phyloP scores from a whole-genome alignment of 2,888 invertebrate species.

The Meghimatium bilineatum region DNA sequence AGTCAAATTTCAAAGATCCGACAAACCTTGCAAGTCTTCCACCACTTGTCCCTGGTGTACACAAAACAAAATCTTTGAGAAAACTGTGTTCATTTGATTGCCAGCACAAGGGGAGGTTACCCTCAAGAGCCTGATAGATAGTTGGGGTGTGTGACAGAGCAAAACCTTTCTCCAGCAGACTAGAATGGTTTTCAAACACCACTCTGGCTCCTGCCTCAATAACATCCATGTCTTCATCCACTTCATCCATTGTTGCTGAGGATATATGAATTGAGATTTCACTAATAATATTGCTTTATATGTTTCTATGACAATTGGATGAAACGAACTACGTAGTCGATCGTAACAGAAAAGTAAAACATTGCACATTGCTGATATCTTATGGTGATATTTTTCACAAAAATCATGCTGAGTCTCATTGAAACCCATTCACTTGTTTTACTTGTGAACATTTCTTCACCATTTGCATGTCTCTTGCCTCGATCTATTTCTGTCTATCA shows the following conservation, averaged over 20 bases:
- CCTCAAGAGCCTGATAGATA: conserved; percentile 92
- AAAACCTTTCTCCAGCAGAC: conserved; percentile 91
- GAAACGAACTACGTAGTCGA: too few relatives aligned
- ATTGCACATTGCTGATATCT: too few relatives aligned
- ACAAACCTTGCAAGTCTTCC: conserved; percentile 87
- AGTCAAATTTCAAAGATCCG: too few relatives aligned
- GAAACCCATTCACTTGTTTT: too few relatives aligned
- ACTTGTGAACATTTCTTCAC: too few relatives aligned
- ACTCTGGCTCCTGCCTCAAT: conserved; percentile 84
- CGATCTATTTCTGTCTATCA: too few relatives aligned
- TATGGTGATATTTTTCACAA: too few relatives aligned
- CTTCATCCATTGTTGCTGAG: conserved; percentile 78
- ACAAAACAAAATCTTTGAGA: conserved; percentile 92
- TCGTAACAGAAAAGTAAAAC: too few relatives aligned
- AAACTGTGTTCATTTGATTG: conserved; percentile 94
- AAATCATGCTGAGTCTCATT: too few relatives aligned
- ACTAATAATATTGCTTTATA: neutral
- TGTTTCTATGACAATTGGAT: too few relatives aligned
- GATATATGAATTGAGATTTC: neutral
- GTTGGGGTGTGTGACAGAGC: conserved; percentile 91
- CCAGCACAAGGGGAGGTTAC: conserved; percentile 85
- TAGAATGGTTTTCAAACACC: conserved; percentile 83
- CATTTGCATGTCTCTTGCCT: too few relatives aligned
- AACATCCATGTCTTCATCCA: conserved; percentile 84
- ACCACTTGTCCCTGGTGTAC: conserved; percentile 90